Evolutionary conservation across 2,797 vertebrate species (phyloP).

Genomic region (Pseudochirops cupreus): DNA sequence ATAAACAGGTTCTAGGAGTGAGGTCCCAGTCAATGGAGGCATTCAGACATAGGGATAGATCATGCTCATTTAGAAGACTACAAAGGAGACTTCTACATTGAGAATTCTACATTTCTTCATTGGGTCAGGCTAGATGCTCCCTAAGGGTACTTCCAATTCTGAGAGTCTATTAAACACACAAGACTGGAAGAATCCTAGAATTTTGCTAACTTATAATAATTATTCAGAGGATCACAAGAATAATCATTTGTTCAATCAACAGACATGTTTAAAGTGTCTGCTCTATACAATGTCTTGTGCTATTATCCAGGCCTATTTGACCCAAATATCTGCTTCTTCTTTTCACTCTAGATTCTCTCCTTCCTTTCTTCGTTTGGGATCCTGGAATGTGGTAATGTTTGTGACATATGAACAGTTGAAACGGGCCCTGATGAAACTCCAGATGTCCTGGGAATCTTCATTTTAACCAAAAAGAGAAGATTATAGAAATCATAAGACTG

Average conservation of each 20-base stretch:
- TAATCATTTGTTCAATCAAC: neutral
- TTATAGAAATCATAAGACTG: neutral
- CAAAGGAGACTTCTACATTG: neutral
- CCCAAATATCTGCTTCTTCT: conserved; percentile 4
- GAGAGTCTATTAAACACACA: neutral
- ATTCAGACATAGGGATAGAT: neutral
- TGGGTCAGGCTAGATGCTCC: neutral
- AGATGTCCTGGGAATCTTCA: conserved; percentile 79
- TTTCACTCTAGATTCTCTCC: conserved; percentile 89
- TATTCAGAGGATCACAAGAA: neutral
- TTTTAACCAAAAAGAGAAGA: conserved; percentile 72
- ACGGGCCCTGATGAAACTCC: conserved; percentile 89
- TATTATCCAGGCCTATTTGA: neutral
- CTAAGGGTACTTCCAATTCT: neutral
- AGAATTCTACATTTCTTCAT: neutral
- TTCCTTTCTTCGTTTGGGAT: conserved; percentile 92
- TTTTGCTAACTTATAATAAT: neutral
- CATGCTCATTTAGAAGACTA: neutral
- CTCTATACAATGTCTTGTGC: neutral
- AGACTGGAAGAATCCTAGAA: neutral
- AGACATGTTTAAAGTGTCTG: neutral
- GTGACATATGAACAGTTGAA: conserved; percentile 94
- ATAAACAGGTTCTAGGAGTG: neutral
- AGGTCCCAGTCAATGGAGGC: neutral
- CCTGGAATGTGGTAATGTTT: conserved; percentile 96